A percentile compares a stretch with the other conserved stretches of the same genome.
Evolutionary conservation across 2,888 invertebrate genomes (phyloP).

Genomic region (Calliopum simillimum): DNA sequence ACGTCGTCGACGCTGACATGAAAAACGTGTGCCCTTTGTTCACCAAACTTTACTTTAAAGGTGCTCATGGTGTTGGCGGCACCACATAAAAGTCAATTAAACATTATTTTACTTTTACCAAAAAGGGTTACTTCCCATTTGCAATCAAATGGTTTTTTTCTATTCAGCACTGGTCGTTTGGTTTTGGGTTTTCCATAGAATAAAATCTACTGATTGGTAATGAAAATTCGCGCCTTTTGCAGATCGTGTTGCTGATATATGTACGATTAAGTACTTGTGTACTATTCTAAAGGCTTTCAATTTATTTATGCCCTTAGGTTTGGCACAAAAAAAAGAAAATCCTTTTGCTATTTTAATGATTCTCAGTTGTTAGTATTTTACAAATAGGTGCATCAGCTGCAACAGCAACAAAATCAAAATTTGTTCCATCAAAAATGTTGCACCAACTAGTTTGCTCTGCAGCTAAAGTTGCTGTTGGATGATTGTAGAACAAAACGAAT

Average conservation of each 20-base stretch:
- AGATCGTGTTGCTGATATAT: slow-evolving; percentile 23
- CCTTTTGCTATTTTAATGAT: not conserved
- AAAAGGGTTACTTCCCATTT: not conserved
- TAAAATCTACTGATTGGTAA: slow-evolving; percentile 7
- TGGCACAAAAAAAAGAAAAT: not conserved
- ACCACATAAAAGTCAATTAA: slow-evolving; percentile 28
- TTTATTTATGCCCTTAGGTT: not conserved
- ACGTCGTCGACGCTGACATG: slow-evolving; percentile 9
- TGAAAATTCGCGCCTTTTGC: slow-evolving; percentile 24
- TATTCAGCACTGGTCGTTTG: not conserved
- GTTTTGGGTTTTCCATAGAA: not conserved
- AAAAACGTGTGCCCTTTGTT: slow-evolving; percentile 28
- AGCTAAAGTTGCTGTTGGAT: not conserved
- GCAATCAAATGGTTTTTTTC: not conserved
- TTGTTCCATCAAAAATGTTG: not conserved
- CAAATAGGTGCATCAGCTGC: not conserved
- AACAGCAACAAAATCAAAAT: not conserved
- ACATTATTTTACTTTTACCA: not conserved
- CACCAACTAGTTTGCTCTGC: not conserved
- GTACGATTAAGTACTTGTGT: not conserved
- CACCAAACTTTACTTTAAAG: not conserved
- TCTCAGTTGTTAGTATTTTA: not conserved
- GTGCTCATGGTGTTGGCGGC: not conserved
- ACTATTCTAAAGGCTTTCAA: too few species aligned
- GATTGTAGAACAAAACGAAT: not conserved